Percentiles rank a stretch among this genome's conserved stretches.
These are phyloP conservation scores for Hoplodrina ambigua DNA, from an alignment of 2,888 invertebrate species.

Conservation along the genomic window DNA sequence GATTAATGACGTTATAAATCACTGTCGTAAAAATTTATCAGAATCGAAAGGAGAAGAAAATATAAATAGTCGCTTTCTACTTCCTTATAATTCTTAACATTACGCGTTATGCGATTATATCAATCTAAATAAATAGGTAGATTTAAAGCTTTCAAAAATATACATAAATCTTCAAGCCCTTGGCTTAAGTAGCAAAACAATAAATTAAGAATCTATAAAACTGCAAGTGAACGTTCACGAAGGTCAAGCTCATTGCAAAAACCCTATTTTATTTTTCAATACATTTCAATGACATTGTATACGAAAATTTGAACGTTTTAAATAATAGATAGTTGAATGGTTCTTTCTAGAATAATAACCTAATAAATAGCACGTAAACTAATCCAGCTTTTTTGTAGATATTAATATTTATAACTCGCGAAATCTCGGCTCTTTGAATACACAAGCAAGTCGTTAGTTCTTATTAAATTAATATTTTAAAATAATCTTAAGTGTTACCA, in stretches of 20 bases:
- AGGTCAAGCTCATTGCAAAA: conserved; percentile 76
- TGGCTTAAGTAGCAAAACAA: conserved; percentile 27
- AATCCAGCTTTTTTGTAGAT: conserved; percentile 42
- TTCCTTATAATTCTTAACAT: conserved; percentile 19
- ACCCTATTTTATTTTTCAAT: conserved; percentile 74
- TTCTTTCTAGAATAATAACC: conserved; percentile 28
- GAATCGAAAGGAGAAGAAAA: conserved; percentile 19
- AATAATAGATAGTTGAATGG: conserved; percentile 28
- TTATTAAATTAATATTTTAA: conserved; percentile 66
- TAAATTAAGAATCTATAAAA: conserved; percentile 66
- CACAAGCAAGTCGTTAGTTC: conserved; percentile 74
- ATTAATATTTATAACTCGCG: conserved; percentile 16
- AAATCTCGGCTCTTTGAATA: conserved; percentile 63
- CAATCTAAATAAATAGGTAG: conserved; percentile 5
- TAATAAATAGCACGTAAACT: conserved; percentile 58
- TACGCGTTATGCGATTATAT: conserved; percentile 16
- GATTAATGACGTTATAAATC: conserved; percentile 44
- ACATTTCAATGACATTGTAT: conserved; percentile 80
- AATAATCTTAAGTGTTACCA: conserved; percentile 76
- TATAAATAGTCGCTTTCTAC: conserved; percentile 39
- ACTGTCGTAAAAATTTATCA: conserved; percentile 27
- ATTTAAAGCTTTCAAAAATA: background rate
- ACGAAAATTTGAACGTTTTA: conserved; percentile 53
- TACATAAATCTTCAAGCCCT: conserved; percentile 12
- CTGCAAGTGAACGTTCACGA: conserved; percentile 77